These are phyloP conservation scores for Drosophila formosana DNA, from an alignment of 2,888 invertebrate species.

Conservation along the genomic window DNA sequence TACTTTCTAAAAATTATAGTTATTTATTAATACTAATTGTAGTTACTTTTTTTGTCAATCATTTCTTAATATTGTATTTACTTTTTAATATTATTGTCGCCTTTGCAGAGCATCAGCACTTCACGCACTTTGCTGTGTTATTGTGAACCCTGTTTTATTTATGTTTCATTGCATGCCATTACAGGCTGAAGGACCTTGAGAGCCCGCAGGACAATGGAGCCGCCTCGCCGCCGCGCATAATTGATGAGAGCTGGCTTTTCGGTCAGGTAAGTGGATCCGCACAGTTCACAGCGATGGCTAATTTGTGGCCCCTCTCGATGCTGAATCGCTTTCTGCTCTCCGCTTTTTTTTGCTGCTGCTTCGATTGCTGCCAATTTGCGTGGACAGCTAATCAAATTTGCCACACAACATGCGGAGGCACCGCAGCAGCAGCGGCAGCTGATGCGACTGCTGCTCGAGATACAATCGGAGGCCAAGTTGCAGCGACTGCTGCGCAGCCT, in stretches of 20 bases:
- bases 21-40: no score
- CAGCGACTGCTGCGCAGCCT: constrained; percentile 85
- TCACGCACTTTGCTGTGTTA: background rate
- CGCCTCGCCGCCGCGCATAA: constrained; percentile 75
- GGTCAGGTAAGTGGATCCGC: constrained; percentile 80
- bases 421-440: constrained; percentile 80
- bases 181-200: constrained; percentile 69
- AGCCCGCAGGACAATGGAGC: constrained; percentile 56
- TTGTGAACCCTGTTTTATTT: constrained; percentile 44
- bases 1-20: no score
- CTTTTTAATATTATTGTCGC: no score
- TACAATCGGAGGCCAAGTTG: constrained; percentile 85
- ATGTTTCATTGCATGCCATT: constrained; percentile 56
- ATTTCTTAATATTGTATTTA: no score
- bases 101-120: background rate
- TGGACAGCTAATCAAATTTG: constrained; percentile 83
- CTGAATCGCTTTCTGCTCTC: background rate
- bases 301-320: constrained; percentile 40
- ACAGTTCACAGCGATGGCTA: constrained; percentile 44
- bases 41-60: background rate
- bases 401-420: constrained; percentile 75
- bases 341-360: background rate
- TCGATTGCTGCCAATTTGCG: background rate
- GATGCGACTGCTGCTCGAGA: constrained; percentile 82
- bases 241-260: constrained; percentile 85